Base-by-base conservation (phyloP, 30 jellyfish, hydroid and myxozoan species). In the Cassiopea xamachana region DNA sequence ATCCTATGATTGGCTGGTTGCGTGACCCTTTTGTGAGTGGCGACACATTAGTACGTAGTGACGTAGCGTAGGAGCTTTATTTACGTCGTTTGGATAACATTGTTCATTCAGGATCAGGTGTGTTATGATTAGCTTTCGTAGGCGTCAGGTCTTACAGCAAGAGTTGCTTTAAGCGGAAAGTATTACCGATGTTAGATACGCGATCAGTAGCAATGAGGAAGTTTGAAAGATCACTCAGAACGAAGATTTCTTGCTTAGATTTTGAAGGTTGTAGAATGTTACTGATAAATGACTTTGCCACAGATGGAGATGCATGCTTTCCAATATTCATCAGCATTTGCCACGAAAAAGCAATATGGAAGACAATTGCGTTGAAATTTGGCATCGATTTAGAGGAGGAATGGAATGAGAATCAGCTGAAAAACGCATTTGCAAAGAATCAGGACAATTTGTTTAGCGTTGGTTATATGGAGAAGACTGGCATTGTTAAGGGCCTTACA, bases 341-440 rank as follows among this genome's bases (percentile, higher is more conserved):
- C 64, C 89, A 87, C 47, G 89, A 87, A 59, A 75, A 87, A 59
- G 84, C 75, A 0, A 1, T 80, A n/a, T 87, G 94, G 94, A 76
- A 75, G 47, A 62, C 72, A 1, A 17, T 48, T 5, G 73, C 75
- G 43, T 45, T 47, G 77, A 60, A 43, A 10, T 27, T 70, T 6
- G 77, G 67, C 19, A 72, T 84, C 47, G 85, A 84, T 55, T 19
- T 84, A 27, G 69, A 60, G 2, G 64, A 13, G 9, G 72, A 84
- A n/a, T 84, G 92, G 92, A 51, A 19, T 43, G 67, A 51, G 15
- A 60, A 84, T 58, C 76, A 74, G 17, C 62, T 84, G 7, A 55
- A 55, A 55, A 55, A 55, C 10, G 64, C 64, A 10, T 3, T 55
- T 55, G 0, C 64, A 55, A 6, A 3, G 64, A 55, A 55, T 3